A percentile compares a stretch with the other conserved stretches of the same genome.
These are phyloP conservation scores for Oscheius onirici DNA, from an alignment of 2,888 invertebrate species.

Conservation along the genomic window DNA sequence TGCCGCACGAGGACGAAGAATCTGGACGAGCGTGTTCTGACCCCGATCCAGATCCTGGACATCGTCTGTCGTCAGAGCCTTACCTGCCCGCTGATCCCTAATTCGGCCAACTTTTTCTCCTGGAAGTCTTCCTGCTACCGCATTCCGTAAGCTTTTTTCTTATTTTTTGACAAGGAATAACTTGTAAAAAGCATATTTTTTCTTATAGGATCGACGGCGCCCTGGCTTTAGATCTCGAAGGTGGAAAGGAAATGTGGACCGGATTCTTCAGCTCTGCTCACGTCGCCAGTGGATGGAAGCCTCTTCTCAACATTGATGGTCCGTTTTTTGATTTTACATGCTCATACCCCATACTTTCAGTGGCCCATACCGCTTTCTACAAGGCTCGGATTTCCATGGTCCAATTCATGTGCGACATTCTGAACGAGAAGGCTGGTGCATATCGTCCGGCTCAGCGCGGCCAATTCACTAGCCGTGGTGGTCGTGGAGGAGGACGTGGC, in stretches of 20 bases:
- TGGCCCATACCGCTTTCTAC: slow-evolving; percentile 67
- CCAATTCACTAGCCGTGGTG: neutral
- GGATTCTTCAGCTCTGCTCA: slow-evolving; percentile 69
- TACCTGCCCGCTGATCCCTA: slow-evolving; percentile 62
- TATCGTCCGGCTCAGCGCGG: slow-evolving; percentile 20
- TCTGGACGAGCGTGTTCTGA: slow-evolving; percentile 60
- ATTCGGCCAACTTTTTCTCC: slow-evolving; percentile 62
- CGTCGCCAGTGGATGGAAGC: slow-evolving; percentile 56
- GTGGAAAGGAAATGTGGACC: slow-evolving; percentile 70
- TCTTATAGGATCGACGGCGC: slow-evolving; percentile 48
- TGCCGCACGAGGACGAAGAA: slow-evolving; percentile 56
- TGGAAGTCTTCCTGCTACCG: slow-evolving; percentile 65
- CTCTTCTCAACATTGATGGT: slow-evolving; percentile 66
- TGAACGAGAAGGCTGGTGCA: slow-evolving; percentile 48
- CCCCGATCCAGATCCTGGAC: slow-evolving; percentile 72
- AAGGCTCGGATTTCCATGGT: slow-evolving; percentile 61
- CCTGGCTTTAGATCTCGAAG: slow-evolving; percentile 62
- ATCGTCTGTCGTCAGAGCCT: slow-evolving; percentile 66
- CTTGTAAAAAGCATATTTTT: too few species aligned
- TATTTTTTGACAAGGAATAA: too few species aligned
- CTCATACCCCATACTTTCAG: too few species aligned
- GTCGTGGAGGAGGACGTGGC: slow-evolving; percentile 19
- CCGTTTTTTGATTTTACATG: too few species aligned
- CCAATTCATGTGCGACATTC: slow-evolving; percentile 67
- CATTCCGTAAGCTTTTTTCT: too few species aligned